These are phyloP conservation scores for Brachionus manjavacas DNA, from an alignment of 1,140 invertebrate genomes.

Conservation along the genomic window DNA sequence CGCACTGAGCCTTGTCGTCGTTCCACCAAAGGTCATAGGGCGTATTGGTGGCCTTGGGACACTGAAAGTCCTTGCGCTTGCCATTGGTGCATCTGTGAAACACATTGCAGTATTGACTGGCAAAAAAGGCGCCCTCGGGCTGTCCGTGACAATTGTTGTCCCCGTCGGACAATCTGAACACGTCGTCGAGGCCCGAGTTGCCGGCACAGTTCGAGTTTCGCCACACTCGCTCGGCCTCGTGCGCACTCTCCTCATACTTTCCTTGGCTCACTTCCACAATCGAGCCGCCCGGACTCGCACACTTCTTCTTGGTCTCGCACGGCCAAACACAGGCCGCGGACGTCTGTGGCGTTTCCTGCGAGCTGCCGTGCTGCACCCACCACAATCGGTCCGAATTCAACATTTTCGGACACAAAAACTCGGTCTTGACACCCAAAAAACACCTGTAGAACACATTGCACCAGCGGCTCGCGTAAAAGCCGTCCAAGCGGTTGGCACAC, in stretches of 20 bases:
- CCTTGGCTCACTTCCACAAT: background rate
- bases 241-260: background rate
- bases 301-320: slow-evolving; percentile 23
- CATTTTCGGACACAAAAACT: slow-evolving; percentile 41
- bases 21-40: slow-evolving; percentile 43
- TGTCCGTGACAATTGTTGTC: background rate
- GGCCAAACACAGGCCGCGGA: slow-evolving; percentile 40
- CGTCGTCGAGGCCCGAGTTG: background rate
- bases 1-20: slow-evolving; percentile 30
- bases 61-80: slow-evolving; percentile 24
- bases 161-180: slow-evolving; percentile 15
- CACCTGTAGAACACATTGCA: slow-evolving; percentile 43
- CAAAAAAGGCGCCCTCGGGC: slow-evolving; percentile 23
- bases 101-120: slow-evolving; percentile 32
- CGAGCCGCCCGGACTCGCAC: slow-evolving; percentile 21
- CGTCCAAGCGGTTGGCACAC: background rate
- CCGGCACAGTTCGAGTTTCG: background rate
- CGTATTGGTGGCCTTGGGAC: slow-evolving; percentile 36
- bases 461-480: slow-evolving; percentile 41
- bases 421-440: background rate
- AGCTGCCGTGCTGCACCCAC: slow-evolving; percentile 41
- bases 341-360: slow-evolving; percentile 18
- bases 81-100: slow-evolving; percentile 39
- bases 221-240: background rate
- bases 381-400: slow-evolving; percentile 19